Conservation (phyloP, 2,888 invertebrate species). For the Lydus trimaculatus region DNA sequence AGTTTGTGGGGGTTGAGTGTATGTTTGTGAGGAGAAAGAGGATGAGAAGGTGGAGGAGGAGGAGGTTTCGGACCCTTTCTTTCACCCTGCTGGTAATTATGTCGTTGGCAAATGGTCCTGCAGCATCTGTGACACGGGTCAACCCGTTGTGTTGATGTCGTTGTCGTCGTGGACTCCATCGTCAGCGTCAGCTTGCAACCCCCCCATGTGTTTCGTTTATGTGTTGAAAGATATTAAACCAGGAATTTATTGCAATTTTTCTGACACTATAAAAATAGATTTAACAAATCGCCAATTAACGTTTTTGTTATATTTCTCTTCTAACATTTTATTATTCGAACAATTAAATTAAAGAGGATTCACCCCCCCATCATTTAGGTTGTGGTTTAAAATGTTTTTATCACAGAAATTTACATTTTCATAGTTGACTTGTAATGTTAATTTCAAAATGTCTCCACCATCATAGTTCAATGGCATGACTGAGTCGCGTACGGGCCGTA, state of each 20-base stretch:
- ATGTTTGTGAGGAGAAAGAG: not conserved
- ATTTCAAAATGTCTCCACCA: conserved; percentile 1
- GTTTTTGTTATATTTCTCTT: conserved; percentile 48
- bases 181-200: conserved; percentile 61
- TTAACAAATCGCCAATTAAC: conserved; percentile 52
- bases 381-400: not conserved
- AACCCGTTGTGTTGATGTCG: conserved; percentile 38
- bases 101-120: conserved; percentile 57
- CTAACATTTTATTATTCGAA: not conserved
- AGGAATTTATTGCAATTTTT: conserved; percentile 57
- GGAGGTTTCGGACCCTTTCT: conserved; percentile 24
- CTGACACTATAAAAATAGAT: conserved; percentile 50
- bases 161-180: conserved; percentile 50
- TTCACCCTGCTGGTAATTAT: conserved; percentile 53
- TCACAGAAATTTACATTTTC: not conserved
- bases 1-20: too few species aligned
- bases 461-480: conserved; percentile 33
- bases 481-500: conserved; percentile 44
- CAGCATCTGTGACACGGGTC: conserved; percentile 55
- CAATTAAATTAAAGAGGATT: too few species aligned
- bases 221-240: conserved; percentile 60
- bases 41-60: not conserved
- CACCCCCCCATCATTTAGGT: not conserved
- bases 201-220: conserved; percentile 53
- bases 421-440: not conserved